These are phyloP conservation scores for Drosophila histrio DNA, from an alignment of 2,888 invertebrate genomes.

Conservation along the genomic window DNA sequence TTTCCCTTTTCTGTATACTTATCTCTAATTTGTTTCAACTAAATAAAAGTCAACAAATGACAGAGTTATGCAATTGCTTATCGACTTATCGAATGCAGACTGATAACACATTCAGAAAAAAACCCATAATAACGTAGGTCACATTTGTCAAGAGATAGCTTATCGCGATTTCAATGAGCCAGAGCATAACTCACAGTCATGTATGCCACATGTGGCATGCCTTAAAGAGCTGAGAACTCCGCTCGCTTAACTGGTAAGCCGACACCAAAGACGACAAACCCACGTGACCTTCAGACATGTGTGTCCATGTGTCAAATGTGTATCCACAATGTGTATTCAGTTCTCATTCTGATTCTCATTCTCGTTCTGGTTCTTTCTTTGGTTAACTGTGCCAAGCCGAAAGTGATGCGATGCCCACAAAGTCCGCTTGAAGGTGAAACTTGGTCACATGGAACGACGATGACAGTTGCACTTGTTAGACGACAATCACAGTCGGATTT, in stretches of 20 bases:
- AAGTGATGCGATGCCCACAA: conserved; percentile 61
- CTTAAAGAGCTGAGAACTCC: conserved; percentile 1
- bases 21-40: background rate
- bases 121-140: background rate
- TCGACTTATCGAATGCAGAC: conserved; percentile 11
- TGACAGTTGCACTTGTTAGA: conserved; percentile 20
- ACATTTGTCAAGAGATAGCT: conserved; percentile 24
- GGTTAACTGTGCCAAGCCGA: conserved; percentile 64
- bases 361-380: conserved; percentile 26
- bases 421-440: conserved; percentile 66
- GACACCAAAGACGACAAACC: conserved; percentile 37
- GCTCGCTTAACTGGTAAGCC: conserved; percentile 18
- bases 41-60: conserved; percentile 12
- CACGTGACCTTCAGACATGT: conserved; percentile 60
- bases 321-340: conserved; percentile 20
- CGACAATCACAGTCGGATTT: background rate
- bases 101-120: conserved; percentile 41
- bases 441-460: conserved; percentile 55
- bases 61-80: conserved; percentile 27
- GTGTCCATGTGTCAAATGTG: conserved; percentile 27
- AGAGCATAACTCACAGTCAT: background rate
- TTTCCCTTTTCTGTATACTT: background rate
- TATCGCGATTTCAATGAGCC: conserved; percentile 21
- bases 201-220: conserved; percentile 48
- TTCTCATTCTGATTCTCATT: conserved; percentile 13